Evolutionary conservation across 2,888 invertebrate genomes (phyloP).

Genomic region (Caenorhabditis panamensis): DNA sequence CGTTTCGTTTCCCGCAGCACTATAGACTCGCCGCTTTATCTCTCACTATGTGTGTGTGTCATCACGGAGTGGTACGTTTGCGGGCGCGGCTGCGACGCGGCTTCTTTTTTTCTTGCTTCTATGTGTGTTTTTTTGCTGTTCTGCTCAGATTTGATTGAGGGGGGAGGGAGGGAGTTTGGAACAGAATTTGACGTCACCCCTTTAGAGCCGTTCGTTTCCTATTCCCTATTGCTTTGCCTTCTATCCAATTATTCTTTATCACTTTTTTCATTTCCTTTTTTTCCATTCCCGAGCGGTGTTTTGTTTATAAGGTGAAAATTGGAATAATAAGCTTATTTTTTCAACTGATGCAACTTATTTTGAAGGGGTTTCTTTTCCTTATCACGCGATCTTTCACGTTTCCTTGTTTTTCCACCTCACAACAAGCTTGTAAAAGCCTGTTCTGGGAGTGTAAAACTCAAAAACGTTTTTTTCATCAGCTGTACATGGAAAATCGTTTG

Average conservation of each 20-base stretch:
- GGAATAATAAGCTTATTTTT: too few relatives aligned
- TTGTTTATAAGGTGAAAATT: too few relatives aligned
- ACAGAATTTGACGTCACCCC: conserved; percentile 17
- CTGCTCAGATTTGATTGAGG: too few relatives aligned
- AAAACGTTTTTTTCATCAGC: not conserved
- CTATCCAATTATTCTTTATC: too few relatives aligned
- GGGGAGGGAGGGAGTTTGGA: not conserved
- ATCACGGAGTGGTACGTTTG: conserved; percentile 55
- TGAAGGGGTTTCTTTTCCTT: not conserved
- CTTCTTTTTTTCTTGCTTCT: conserved; percentile 35
- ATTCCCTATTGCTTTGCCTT: too few relatives aligned
- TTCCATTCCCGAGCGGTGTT: too few relatives aligned
- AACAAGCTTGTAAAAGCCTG: conserved; percentile 36
- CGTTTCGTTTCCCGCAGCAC: conserved; percentile 17
- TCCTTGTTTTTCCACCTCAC: conserved; percentile 31
- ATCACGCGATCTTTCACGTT: not conserved
- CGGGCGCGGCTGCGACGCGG: conserved; percentile 54
- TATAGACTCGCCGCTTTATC: conserved; percentile 30
- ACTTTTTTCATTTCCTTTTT: too few relatives aligned
- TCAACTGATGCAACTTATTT: too few relatives aligned
- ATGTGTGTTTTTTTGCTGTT: conserved; percentile 21
- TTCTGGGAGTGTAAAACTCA: conserved; percentile 24
- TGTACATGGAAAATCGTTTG: too few relatives aligned
- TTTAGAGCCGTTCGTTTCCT: too few relatives aligned
- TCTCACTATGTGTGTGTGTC: conserved; percentile 32